Conservation (phyloP, 2,113 vertebrate genomes). For the Caretta caretta region DNA sequence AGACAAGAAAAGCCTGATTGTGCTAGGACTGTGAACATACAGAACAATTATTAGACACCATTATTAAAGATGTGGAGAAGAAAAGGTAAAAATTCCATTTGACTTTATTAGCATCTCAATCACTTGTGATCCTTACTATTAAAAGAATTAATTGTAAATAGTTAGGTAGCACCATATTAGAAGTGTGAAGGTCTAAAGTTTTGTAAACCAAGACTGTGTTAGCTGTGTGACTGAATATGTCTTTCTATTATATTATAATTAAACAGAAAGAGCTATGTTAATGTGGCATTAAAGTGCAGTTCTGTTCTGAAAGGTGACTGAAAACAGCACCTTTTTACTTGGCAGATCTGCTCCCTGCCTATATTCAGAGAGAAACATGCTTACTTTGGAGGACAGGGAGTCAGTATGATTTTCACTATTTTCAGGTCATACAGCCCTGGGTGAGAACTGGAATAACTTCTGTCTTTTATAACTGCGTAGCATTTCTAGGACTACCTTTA, state of each 20-base stretch:
- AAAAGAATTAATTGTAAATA: not conserved
- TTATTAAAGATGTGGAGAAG: not conserved
- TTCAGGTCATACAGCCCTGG: fast-evolving
- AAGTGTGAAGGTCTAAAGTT: not conserved
- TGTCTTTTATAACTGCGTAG: not conserved
- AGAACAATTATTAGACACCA: not conserved
- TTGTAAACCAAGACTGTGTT: not conserved
- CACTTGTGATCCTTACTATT: not conserved
- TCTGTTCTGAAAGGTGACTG: not conserved
- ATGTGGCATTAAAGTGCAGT: not conserved
- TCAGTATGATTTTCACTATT: fast-evolving
- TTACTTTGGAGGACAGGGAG: not conserved
- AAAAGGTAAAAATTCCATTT: not conserved
- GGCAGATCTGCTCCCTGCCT: not conserved
- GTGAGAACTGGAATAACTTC: fast-evolving
- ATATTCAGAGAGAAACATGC: not conserved
- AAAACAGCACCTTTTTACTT: not conserved
- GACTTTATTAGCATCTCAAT: not conserved
- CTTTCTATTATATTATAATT: not conserved
- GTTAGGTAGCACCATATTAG: not conserved
- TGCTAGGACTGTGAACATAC: not conserved
- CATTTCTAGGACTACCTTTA: not conserved
- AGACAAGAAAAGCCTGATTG: not conserved
- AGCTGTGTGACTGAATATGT: not conserved
- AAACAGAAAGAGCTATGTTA: not conserved